Evolutionary conservation across 2,113 vertebrate species (phyloP).

Genomic region (Anarhynchus alexandrinus): DNA sequence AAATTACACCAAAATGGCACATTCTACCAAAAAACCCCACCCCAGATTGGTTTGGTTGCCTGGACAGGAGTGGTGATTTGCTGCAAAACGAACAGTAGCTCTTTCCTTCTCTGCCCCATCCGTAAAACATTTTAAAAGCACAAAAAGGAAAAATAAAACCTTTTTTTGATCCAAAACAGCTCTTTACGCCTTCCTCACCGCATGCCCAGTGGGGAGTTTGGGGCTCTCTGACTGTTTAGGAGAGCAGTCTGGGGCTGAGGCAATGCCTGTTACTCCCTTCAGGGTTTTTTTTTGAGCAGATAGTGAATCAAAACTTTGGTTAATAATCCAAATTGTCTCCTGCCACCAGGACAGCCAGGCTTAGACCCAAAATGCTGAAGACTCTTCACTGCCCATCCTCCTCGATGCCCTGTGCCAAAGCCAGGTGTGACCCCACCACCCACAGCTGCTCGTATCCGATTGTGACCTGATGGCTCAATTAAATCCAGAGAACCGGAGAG

Average conservation of each 20-base stretch:
- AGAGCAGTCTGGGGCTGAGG: not conserved
- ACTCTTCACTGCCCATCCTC: not conserved
- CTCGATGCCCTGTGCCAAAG: rapidly evolving
- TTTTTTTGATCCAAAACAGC: not conserved
- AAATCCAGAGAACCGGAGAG: not conserved
- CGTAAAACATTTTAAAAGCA: not conserved
- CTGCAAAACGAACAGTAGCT: not conserved
- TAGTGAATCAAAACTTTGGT: not conserved
- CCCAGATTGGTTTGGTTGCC: not conserved
- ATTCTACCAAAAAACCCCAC: not conserved
- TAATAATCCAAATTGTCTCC: not conserved
- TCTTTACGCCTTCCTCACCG: rapidly evolving
- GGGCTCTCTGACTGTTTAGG: not conserved
- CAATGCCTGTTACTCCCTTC: not conserved
- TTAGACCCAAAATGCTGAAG: not conserved
- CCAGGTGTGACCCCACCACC: rapidly evolving
- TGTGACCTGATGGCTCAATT: rapidly evolving
- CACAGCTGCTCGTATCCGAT: rapidly evolving
- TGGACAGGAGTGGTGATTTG: not conserved
- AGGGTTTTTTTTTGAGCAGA: not conserved
- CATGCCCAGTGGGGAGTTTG: rapidly evolving
- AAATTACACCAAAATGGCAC: not conserved
- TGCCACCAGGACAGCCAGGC: not conserved
- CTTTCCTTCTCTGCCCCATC: not conserved
- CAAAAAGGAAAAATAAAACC: not conserved